These are phyloP conservation scores for Panthera leo DNA, from an alignment of 2,113 vertebrate genomes.

Conservation along the genomic window DNA sequence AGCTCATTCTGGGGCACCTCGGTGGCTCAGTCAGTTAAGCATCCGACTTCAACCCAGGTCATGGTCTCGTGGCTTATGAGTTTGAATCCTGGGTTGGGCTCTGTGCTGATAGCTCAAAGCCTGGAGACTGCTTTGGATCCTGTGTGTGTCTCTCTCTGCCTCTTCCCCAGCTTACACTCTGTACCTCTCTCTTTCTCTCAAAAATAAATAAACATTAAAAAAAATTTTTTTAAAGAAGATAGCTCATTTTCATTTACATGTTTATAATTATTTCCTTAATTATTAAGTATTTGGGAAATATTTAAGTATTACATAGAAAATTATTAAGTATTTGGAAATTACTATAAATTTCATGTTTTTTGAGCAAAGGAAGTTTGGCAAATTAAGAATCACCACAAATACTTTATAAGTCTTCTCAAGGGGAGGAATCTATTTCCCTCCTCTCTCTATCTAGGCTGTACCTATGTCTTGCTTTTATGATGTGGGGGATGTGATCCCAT, in stretches of 20 bases:
- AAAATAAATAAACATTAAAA: no score
- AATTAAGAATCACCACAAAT: neutral
- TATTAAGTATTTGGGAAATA: neutral
- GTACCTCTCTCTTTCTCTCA: no score
- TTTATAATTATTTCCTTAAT: slow-evolving; percentile 11
- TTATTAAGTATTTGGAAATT: neutral
- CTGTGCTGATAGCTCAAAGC: no score
- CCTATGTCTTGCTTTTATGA: neutral
- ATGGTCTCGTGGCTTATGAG: no score
- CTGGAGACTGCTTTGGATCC: no score
- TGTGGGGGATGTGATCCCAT: neutral
- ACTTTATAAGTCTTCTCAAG: neutral
- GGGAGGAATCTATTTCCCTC: neutral
- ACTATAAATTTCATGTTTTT: neutral
- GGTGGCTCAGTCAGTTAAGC: no score
- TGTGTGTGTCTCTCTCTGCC: no score
- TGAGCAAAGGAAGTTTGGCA: neutral
- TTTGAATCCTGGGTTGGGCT: no score
- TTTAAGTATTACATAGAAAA: neutral
- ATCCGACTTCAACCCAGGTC: no score
- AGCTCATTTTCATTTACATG: neutral
- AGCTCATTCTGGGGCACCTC: neutral
- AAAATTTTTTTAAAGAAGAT: neutral
- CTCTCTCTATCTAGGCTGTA: neutral
- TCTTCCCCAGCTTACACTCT: no score